Percentiles rank a stretch among this genome's conserved stretches.
These are phyloP conservation scores for Lytechinus variegatus DNA, from an alignment of 35 echinoderm and acorn worm genomes.

Conservation along the genomic window DNA sequence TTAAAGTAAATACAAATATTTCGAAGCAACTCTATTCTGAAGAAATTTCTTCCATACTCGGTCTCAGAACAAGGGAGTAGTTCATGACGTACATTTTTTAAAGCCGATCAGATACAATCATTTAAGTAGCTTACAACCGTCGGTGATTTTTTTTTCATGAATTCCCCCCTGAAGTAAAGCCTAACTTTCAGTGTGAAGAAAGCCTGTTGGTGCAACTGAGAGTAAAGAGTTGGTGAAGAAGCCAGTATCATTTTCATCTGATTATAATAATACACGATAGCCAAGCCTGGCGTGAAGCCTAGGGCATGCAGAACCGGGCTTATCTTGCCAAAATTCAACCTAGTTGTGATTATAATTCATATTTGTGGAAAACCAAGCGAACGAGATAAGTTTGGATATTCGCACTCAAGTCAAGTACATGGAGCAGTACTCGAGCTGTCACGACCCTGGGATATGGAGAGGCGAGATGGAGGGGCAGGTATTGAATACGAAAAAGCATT, in stretches of 20 bases:
- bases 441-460: not conserved
- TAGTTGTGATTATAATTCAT: conserved; percentile 31
- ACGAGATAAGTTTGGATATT: conserved; percentile 31
- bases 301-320: not conserved
- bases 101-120: too few species aligned
- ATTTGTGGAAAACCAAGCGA: not conserved
- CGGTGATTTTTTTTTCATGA: too few species aligned
- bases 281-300: not conserved
- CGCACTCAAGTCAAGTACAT: conserved; percentile 9
- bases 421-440: not conserved
- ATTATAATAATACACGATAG: not conserved
- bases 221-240: too few species aligned
- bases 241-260: not conserved
- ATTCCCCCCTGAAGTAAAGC: too few species aligned
- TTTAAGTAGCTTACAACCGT: too few species aligned
- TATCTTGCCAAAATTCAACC: conserved; percentile 34
- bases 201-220: too few species aligned
- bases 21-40: too few species aligned
- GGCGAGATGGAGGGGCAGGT: not conserved
- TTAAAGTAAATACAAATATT: too few species aligned
- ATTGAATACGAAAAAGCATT: not conserved
- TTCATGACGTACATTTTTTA: too few species aligned
- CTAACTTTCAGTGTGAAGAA: too few species aligned
- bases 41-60: too few species aligned
- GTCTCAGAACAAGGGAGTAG: too few species aligned